These are phyloP conservation scores for Drosophila parthenogenetica DNA, from an alignment of 2,888 invertebrate species.

Conservation along the genomic window DNA sequence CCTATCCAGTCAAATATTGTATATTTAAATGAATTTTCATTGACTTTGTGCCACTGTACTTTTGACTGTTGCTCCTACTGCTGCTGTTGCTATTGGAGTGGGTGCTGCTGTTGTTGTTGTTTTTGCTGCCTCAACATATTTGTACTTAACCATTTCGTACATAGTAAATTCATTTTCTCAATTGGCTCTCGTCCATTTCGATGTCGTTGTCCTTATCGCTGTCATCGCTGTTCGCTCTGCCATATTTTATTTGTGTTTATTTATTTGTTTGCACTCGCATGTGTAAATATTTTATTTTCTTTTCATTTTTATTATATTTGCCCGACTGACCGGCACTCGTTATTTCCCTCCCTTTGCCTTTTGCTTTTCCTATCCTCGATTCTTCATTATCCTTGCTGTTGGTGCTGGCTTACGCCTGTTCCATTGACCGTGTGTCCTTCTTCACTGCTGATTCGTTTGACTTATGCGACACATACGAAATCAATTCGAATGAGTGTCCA, in stretches of 20 bases:
- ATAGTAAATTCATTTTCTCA: constrained; percentile 78
- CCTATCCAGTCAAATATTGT: too few species aligned
- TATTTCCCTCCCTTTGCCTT: background rate
- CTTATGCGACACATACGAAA: constrained; percentile 56
- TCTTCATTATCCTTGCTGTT: background rate
- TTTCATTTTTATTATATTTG: constrained; percentile 77
- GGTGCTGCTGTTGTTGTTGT: background rate
- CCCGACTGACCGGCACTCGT: constrained; percentile 22
- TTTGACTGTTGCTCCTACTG: background rate
- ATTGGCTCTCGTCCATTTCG: constrained; percentile 64
- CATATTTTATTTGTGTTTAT: constrained; percentile 72
- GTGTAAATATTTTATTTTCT: constrained; percentile 77
- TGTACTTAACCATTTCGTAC: constrained; percentile 71
- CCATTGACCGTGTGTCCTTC: constrained; percentile 10
- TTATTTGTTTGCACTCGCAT: constrained; percentile 67
- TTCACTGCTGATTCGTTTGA: constrained; percentile 50
- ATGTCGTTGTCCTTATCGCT: constrained; percentile 58
- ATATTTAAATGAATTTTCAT: background rate
- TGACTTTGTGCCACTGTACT: background rate
- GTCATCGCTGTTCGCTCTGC: constrained; percentile 35
- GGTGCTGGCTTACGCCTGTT: background rate
- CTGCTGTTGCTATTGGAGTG: constrained; percentile 10
- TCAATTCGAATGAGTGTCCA: constrained; percentile 49
- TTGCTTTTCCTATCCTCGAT: background rate
- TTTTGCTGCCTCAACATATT: constrained; percentile 39